phyloP scores from a whole-genome alignment of 2,113 vertebrate genomes.

The Synodontis membranacea region DNA sequence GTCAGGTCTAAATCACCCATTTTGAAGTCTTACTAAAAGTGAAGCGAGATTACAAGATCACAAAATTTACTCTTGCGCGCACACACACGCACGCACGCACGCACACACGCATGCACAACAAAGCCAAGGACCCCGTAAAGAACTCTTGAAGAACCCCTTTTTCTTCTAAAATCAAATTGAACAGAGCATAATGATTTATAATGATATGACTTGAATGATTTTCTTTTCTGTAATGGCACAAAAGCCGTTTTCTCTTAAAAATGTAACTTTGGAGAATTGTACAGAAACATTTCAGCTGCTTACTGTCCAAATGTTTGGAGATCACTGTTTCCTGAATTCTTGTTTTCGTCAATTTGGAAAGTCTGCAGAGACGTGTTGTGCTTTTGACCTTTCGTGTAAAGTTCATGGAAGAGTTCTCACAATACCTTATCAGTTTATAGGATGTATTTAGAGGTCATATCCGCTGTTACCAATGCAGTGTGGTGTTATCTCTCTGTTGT shows the following conservation, averaged over 20 bases:
- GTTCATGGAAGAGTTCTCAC: constrained; percentile 15
- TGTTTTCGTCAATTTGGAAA: background rate
- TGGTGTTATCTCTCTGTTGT: constrained; percentile 41
- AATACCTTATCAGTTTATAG: constrained; percentile 32
- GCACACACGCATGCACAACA: background rate
- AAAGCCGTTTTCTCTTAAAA: background rate
- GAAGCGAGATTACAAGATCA: background rate
- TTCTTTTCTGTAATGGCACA: background rate
- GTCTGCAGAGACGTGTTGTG: background rate
- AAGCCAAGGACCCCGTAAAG: background rate
- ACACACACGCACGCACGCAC: background rate
- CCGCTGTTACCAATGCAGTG: constrained; percentile 26
- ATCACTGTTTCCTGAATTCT: background rate
- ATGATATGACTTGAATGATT: background rate
- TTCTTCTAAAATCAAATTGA: background rate
- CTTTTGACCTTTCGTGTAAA: background rate
- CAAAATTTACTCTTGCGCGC: background rate
- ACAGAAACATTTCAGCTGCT: background rate
- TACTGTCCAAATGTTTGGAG: background rate
- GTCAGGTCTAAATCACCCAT: background rate
- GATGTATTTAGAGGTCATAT: constrained; percentile 38
- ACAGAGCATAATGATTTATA: background rate
- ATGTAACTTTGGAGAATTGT: background rate
- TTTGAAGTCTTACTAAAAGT: background rate
- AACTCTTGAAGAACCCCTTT: background rate